Evolutionary conservation across 2,113 vertebrate genomes (phyloP), one percentile per base, ranked within the genome.

Genomic region (Muntiacus muntjak): DNA sequence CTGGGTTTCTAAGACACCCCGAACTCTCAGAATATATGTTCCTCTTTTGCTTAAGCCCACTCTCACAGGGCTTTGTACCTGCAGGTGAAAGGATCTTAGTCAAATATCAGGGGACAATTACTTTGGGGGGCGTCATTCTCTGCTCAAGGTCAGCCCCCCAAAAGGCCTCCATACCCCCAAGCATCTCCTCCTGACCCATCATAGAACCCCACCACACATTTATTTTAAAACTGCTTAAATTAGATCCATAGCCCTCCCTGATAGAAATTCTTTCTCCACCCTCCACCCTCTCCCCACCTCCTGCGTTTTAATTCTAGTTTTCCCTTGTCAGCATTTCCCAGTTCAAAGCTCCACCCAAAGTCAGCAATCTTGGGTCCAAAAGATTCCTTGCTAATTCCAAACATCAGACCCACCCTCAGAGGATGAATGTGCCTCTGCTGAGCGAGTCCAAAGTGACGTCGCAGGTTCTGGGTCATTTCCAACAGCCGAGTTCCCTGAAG

Each of bases 201-300:
- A 11, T 0, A 52, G 52, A 55, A 40, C 33, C 30, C 67, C 40
- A 58, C 87, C 25, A 6, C 30, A 14, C 25, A 40, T 25, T 25
- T n/a, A 50, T 67, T 57, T 76, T 64, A n/a, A 57, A 91, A 84
- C 76, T 25, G 26, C 78, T 52, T 78, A 1, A 52, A 14, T 71
- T 92, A n/a, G 30, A 47, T 7, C 54, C n/a, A 1, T 5, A 13
- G 14, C 30, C 50, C 12, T 62, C 58, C 11, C 4, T 0, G 7
- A 14, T 6, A 14, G 92, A 40, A 74, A 58, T 25, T 21, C 6
- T 52, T 30, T 10, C 52, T 52, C 57, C 14, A 3, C 7, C 5
- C 8, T 52, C 76, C 5, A 1, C 13, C 3, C 9, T 45, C 83
- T 3, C 50, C 50, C 81, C 7, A 1, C 52, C 1, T 2, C 4